These are phyloP conservation scores for Hippolais icterina DNA, from an alignment of 2,113 vertebrate species.

Conservation along the genomic window DNA sequence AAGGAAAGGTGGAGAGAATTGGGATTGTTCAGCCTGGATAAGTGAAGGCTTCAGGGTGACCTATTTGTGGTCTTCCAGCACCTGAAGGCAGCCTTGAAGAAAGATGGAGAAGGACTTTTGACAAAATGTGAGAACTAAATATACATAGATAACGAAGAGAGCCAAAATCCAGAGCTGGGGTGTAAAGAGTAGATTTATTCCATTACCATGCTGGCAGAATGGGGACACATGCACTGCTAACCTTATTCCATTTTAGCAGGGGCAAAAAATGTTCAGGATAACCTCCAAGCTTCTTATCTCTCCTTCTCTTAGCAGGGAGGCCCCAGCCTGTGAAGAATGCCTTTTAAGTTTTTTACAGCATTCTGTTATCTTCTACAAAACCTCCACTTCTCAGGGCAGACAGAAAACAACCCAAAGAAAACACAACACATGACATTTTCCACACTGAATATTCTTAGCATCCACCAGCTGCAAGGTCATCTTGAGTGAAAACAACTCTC, in stretches of 20 bases:
- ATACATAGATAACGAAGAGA: not conserved
- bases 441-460: not conserved
- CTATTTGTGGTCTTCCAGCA: not conserved
- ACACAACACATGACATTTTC: not conserved
- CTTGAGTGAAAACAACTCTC: not conserved
- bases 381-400: not conserved
- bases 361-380: not conserved
- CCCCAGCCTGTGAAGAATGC: not conserved
- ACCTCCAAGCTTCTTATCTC: not conserved
- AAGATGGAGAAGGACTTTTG: not conserved
- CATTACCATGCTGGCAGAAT: not conserved
- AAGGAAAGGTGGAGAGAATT: not conserved
- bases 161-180: not conserved
- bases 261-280: not conserved
- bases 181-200: not conserved
- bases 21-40: not conserved
- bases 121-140: not conserved
- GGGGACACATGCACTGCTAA: not conserved
- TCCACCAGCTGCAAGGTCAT: not conserved
- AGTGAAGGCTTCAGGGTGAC: not conserved
- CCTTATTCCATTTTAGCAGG: not conserved
- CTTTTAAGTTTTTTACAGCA: not conserved
- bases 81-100: not conserved
- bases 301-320: not conserved
- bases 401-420: not conserved